phyloP scores from a whole-genome alignment of 2,888 invertebrate species.

The Pyrocoelia pectoralis region DNA sequence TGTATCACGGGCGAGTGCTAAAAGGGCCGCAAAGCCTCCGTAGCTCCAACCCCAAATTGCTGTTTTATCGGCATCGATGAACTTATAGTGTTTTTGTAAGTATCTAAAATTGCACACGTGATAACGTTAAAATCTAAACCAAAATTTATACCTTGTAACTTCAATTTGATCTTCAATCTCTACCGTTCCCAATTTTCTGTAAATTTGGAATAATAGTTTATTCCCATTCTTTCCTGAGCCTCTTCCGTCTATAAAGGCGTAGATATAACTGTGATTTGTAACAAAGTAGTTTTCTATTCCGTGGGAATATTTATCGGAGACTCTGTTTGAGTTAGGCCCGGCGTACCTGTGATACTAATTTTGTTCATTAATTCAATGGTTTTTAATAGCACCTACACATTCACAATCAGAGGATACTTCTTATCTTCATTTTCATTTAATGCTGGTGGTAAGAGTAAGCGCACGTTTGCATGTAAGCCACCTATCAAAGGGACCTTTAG shows the following conservation, averaged over 20 bases:
- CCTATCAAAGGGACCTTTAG: slow-evolving; percentile 64
- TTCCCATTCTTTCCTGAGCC: slow-evolving; percentile 86
- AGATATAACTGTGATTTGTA: slow-evolving; percentile 76
- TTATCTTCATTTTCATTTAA: slow-evolving; percentile 64
- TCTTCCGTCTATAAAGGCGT: slow-evolving; percentile 84
- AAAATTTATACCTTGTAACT: slow-evolving; percentile 65
- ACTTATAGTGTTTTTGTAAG: slow-evolving; percentile 63
- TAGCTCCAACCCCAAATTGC: slow-evolving; percentile 96
- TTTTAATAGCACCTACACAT: slow-evolving; percentile 69
- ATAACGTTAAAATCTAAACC: neutral
- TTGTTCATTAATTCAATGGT: too few species aligned
- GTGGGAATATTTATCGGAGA: slow-evolving; percentile 72
- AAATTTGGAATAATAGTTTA: slow-evolving; percentile 77
- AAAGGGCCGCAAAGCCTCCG: slow-evolving; percentile 87
- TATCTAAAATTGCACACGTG: slow-evolving; percentile 56
- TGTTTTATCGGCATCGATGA: slow-evolving; percentile 73
- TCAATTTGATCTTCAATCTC: slow-evolving; percentile 87
- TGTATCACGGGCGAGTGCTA: slow-evolving; percentile 76
- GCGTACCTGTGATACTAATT: slow-evolving; percentile 67
- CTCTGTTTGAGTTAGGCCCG: slow-evolving; percentile 82
- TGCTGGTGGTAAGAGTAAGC: slow-evolving; percentile 72
- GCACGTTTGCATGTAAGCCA: slow-evolving; percentile 67
- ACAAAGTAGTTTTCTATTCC: slow-evolving; percentile 75
- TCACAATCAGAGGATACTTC: slow-evolving; percentile 77
- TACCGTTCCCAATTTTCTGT: slow-evolving; percentile 80